Evolutionary conservation across 2,888 invertebrate genomes (phyloP).

Genomic region (Coremacera marginata): DNA sequence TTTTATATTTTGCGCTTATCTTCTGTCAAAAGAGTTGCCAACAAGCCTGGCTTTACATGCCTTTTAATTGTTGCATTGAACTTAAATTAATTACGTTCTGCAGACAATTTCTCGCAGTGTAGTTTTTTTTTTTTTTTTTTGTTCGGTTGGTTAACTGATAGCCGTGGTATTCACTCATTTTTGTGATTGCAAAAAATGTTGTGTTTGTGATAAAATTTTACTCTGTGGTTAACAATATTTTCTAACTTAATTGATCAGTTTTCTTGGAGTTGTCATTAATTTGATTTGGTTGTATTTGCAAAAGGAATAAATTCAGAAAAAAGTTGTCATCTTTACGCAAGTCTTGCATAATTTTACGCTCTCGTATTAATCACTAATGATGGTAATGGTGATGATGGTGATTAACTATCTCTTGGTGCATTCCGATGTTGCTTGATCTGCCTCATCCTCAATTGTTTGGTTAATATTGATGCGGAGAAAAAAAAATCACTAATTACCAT

Average conservation of each 20-base stretch:
- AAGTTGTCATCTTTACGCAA: background rate
- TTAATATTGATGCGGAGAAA: background rate
- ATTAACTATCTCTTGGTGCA: background rate
- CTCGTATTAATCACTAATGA: constrained; percentile 9
- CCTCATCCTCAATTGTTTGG: too few species aligned
- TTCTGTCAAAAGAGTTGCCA: background rate
- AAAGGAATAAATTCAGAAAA: background rate
- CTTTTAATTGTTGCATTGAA: background rate
- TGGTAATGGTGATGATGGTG: background rate
- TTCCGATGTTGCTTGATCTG: background rate
- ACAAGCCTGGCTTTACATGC: background rate
- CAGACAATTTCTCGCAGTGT: constrained; percentile 9
- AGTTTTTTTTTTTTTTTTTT: background rate
- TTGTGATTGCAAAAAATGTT: background rate
- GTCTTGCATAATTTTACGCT: background rate
- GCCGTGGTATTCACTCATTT: constrained; percentile 17
- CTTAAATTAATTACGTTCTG: background rate
- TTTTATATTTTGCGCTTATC: background rate
- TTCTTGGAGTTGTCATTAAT: background rate
- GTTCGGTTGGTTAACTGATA: constrained; percentile 4
- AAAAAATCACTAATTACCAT: constrained; percentile 10
- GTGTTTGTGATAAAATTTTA: too few species aligned
- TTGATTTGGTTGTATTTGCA: background rate
- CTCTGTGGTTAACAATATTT: too few species aligned
- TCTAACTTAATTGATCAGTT: background rate